Evolutionary conservation across 2,797 vertebrate genomes (phyloP).

Genomic region (Garrulus glandarius): DNA sequence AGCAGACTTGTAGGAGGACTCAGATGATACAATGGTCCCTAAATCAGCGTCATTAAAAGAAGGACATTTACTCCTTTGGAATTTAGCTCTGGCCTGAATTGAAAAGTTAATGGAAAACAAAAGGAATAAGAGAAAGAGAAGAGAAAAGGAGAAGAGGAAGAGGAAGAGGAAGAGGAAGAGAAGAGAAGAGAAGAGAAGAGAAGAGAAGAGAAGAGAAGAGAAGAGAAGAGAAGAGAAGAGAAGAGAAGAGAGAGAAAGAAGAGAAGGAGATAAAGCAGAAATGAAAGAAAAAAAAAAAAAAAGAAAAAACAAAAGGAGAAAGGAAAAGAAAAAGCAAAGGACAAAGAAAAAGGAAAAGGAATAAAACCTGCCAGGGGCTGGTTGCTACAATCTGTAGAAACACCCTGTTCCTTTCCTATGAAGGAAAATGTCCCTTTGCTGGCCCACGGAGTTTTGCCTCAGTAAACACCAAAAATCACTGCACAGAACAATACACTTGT

Average conservation of each 20-base stretch:
- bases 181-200: too few relatives aligned
- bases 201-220: too few relatives aligned
- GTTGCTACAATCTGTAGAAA: background rate
- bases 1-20: conserved; percentile 24
- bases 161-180: rapidly evolving
- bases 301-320: rapidly evolving
- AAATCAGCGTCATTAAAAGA: background rate
- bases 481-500: background rate
- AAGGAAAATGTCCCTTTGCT: background rate
- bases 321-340: background rate
- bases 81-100: background rate
- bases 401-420: background rate
- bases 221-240: too few relatives aligned
- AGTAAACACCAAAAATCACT: conserved; percentile 25
- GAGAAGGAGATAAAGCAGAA: too few relatives aligned
- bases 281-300: rapidly evolving
- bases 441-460: background rate
- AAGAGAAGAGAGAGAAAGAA: rapidly evolving
- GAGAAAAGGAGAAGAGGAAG: too few relatives aligned
- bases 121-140: background rate
- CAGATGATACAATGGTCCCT: background rate
- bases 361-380: background rate
- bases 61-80: background rate
- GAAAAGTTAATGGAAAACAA: background rate
- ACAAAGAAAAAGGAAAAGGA: background rate